A percentile compares a stretch with the other conserved stretches of the same genome.
phyloP scores from a whole-genome alignment of 2,797 vertebrate genomes.

The Acanthurus leucopareius region DNA sequence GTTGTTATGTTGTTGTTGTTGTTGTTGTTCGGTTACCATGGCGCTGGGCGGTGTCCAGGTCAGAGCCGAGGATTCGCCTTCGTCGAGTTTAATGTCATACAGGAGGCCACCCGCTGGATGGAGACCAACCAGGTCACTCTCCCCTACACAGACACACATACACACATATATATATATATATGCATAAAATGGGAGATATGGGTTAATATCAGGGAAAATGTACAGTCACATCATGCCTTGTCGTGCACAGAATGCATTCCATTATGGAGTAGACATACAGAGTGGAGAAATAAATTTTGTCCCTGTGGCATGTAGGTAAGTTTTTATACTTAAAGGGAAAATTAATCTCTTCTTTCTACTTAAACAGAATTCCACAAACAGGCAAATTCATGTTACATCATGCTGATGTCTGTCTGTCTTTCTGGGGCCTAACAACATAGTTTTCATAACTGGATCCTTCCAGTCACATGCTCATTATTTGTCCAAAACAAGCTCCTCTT shows the following conservation, averaged over 20 bases:
- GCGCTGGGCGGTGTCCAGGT: slow-evolving; percentile 94
- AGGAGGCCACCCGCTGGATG: slow-evolving; percentile 97
- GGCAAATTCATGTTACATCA: slow-evolving; percentile 48
- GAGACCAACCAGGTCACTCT: slow-evolving; percentile 98
- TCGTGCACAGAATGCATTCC: slow-evolving; percentile 46
- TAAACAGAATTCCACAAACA: slow-evolving; percentile 44
- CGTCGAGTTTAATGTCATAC: slow-evolving; percentile 98
- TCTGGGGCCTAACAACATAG: slow-evolving; percentile 38
- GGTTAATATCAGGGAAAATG: slow-evolving; percentile 48
- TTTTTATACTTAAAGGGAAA: slow-evolving; percentile 26
- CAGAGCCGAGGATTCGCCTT: slow-evolving; percentile 98
- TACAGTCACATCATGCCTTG: slow-evolving; percentile 49
- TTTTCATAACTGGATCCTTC: slow-evolving; percentile 54
- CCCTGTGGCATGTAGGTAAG: slow-evolving; percentile 62
- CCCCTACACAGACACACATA: slow-evolving; percentile 89
- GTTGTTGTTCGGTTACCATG: slow-evolving; percentile 90
- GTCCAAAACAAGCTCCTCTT: slow-evolving; percentile 45
- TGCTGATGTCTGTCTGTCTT: slow-evolving; percentile 49
- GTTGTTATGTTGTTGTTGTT: slow-evolving; percentile 89
- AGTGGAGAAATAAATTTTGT: slow-evolving; percentile 41
- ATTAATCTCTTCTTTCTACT: slow-evolving; percentile 31
- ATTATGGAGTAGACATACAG: slow-evolving; percentile 44
- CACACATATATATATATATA: slow-evolving; percentile 68
- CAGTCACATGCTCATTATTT: slow-evolving; percentile 53
- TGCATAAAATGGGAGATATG: slow-evolving; percentile 60